Evolutionary conservation across 2,888 invertebrate species (phyloP), one percentile per base, ranked within the genome.

Genomic region (Gortyna flavago): DNA sequence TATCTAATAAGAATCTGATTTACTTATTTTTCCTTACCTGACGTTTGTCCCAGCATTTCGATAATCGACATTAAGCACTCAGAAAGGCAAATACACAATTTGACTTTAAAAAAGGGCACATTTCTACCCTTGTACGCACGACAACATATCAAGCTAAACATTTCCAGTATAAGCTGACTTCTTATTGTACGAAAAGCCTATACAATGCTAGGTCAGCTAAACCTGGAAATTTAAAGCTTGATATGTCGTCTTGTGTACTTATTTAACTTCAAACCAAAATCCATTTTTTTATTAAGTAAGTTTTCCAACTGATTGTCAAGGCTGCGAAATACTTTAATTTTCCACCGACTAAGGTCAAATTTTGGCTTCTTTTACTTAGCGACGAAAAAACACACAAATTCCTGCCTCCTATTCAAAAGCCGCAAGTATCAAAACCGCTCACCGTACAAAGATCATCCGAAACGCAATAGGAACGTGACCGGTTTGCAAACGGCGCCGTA

Each of bases 391-490:
- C 38, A 0, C 1, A 1, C 64, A 64, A 35, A 35, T 13, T 25
- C 35, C 2, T 62, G 13, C 13, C 3, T 7, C 25, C 65, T n/a
- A 38, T 13, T 61, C 21, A 72, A 51, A 75, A 69, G 38, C 18
- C 51, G 51, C 79, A 87, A 88, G 85, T 88, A 89, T 88, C 88
- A 89, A 89, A 75, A 62, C 62, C 0, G 9, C 18, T 70, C n/a
- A 11, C 1, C 35, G 25, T 51, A 18, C 68, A 48, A 35, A 68
- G 61, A 67, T 75, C 79, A 81, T 72, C 86, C 75, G 79, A 83
- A 89, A 89, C 86, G 89, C 88, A 87, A 82, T 81, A 75, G 79
- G 75, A 79, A 91, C 90, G 90, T 91, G 90, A 88, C 82, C 77
- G 83, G 85, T 77, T 85, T 90, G 82, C 88, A 88, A 90, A 90